phyloP scores from a whole-genome alignment of 2,797 vertebrate genomes.

The Melanotaenia parkinsoni region DNA sequence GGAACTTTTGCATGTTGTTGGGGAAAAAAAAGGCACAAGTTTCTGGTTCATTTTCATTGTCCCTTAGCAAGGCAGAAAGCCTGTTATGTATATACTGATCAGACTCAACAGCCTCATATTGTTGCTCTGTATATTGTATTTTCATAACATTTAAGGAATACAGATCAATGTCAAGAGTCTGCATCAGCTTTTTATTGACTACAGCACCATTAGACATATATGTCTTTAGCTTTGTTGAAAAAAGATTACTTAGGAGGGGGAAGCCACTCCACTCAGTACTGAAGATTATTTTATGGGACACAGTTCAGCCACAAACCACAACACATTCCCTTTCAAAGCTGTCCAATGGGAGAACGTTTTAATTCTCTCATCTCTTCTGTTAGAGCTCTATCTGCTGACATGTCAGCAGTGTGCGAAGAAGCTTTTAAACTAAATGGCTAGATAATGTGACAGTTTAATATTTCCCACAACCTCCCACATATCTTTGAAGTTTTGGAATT shows the following conservation, averaged over 20 bases:
- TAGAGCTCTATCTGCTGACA: constrained; percentile 29
- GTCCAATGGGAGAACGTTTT: constrained; percentile 26
- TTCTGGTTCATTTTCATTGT: constrained; percentile 62
- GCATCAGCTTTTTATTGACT: constrained; percentile 59
- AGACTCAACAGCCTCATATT: constrained; percentile 76
- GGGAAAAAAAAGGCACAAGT: constrained; percentile 59
- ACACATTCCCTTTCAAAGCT: constrained; percentile 26
- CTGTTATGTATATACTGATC: constrained; percentile 71
- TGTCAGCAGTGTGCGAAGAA: constrained; percentile 39
- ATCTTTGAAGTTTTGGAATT: constrained; percentile 64
- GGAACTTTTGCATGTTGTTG: constrained; percentile 69
- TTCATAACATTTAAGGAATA: constrained; percentile 83
- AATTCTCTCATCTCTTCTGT: constrained; percentile 40
- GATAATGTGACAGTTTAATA: constrained; percentile 79
- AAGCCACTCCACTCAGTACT: constrained; percentile 30
- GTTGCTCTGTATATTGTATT: constrained; percentile 83
- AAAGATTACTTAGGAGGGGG: constrained; percentile 2
- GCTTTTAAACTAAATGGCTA: constrained; percentile 59
- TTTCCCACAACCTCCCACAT: constrained; percentile 54
- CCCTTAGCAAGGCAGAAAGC: constrained; percentile 53
- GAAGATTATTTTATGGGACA: constrained; percentile 38
- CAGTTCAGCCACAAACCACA: constrained; percentile 39
- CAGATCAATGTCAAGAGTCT: constrained; percentile 66
- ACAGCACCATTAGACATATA: constrained; percentile 8
- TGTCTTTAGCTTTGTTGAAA: background rate